phyloP scores from a whole-genome alignment of 2,797 vertebrate species.

The Eulemur coronatus region DNA sequence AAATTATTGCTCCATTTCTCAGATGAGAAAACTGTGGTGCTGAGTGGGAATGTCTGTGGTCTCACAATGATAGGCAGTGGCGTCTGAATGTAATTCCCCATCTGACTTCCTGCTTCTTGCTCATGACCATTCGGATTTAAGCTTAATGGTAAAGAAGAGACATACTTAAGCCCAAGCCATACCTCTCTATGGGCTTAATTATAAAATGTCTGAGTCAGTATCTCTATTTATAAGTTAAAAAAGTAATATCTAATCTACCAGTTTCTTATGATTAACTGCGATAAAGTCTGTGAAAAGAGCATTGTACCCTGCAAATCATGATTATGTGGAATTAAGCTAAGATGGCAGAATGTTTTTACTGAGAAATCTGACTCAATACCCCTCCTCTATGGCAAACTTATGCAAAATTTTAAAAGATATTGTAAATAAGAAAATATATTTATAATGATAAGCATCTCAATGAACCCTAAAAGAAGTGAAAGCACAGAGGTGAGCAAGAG shows the following conservation, averaged over 20 bases:
- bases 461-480: not conserved
- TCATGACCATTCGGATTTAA: not conserved
- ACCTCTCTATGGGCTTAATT: not conserved
- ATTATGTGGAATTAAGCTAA: not conserved
- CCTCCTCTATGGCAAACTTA: not conserved
- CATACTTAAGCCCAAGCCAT: not conserved
- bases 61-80: not conserved
- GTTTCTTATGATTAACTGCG: not conserved
- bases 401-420: not conserved
- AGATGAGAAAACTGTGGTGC: not conserved
- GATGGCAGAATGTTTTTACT: not conserved
- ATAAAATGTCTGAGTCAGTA: not conserved
- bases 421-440: not conserved
- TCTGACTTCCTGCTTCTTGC: not conserved
- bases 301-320: not conserved
- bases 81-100: not conserved
- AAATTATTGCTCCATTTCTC: not conserved
- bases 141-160: not conserved
- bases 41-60: not conserved
- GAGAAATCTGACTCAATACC: not conserved
- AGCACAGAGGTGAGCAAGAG: not conserved
- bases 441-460: not conserved
- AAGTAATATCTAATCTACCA: not conserved
- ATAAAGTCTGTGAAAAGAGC: not conserved
- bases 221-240: not conserved